Evolutionary conservation across 2,888 invertebrate genomes (phyloP), one percentile per base, ranked within the genome.

Genomic region (Hesperia comma): DNA sequence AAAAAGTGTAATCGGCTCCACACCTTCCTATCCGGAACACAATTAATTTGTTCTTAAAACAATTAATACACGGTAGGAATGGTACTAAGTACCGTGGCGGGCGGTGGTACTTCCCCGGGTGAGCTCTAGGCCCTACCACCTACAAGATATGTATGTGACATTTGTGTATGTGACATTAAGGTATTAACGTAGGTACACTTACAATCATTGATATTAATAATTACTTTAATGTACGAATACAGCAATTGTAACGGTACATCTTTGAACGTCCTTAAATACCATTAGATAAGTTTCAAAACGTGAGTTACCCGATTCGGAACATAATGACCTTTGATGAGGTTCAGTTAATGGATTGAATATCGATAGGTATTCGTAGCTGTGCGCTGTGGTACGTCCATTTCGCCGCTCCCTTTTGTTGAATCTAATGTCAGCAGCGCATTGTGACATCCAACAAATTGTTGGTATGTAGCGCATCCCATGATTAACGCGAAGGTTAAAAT

Each of bases 221-320:
- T 37, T 56, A 57, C 46, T 63, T 57, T 19, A 49, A 46, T 40
- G 46, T 12, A 63, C n/a, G 49, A 33, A 61, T 61, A 32, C 41
- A 21, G 8, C 5, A 56, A 8, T 63, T 17, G 63, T 49, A 43
- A 7, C 7, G 12, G 37, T 37, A 21, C 58, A 63, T 57, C 56
- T 49, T 56, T 41, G n/a, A 63, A 64, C 21, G n/a, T 26, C 40
- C 14, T 40, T 63, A 57, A 63, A 63, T 63, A 63, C 57, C 63
- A 57, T 32, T 14, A 51, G 57, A 57, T 63, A 63, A 63, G 57
- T 63, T 63, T 63, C 63, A 51, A 58, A 64, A 64, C 64, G 57
- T 64, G 57, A 64, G 64, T 58, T 41, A 57, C 56, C 26, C 64
- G 57, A 49, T 64, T 64, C 51, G 57, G 53, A 64, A 64, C 58